These are phyloP conservation scores for Pseudomyrmex cubaensis DNA, from an alignment of 1,140 invertebrate species.

Conservation along the genomic window DNA sequence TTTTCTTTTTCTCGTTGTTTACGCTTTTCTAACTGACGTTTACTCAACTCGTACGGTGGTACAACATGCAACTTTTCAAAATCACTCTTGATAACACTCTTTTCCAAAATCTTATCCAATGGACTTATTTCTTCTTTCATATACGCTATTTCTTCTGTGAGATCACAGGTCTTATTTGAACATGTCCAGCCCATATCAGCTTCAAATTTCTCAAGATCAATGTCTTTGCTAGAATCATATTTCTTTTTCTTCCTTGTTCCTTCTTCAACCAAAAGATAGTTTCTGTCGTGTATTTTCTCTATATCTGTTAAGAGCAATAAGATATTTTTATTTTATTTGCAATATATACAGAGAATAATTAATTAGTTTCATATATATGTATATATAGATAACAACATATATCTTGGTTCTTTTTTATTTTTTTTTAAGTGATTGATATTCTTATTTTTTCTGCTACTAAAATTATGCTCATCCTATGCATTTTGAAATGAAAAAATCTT, in stretches of 20 bases:
- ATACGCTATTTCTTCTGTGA: not conserved
- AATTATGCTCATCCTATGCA: too few species aligned
- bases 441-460: too few species aligned
- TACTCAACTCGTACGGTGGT: conserved; percentile 87
- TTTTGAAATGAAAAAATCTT: too few species aligned
- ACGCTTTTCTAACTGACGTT: conserved; percentile 85
- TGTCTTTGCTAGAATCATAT: conserved; percentile 61
- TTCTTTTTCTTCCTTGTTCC: conserved; percentile 42
- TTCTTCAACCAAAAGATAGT: conserved; percentile 28
- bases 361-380: not conserved
- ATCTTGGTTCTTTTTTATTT: not conserved
- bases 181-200: conserved; percentile 85
- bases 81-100: conserved; percentile 88
- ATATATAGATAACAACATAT: not conserved
- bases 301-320: conserved; percentile 13
- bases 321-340: conserved; percentile 22
- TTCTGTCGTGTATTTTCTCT: not conserved
- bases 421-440: too few species aligned
- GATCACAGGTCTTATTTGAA: conserved; percentile 7
- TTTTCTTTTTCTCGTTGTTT: conserved; percentile 88
- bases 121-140: conserved; percentile 68
- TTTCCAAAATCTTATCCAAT: conserved; percentile 85
- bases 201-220: conserved; percentile 78
- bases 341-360: not conserved
- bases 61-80: conserved; percentile 88